Base-by-base conservation (phyloP, 1,140 invertebrate genomes). In the Pseudobourletiella spinata region DNA sequence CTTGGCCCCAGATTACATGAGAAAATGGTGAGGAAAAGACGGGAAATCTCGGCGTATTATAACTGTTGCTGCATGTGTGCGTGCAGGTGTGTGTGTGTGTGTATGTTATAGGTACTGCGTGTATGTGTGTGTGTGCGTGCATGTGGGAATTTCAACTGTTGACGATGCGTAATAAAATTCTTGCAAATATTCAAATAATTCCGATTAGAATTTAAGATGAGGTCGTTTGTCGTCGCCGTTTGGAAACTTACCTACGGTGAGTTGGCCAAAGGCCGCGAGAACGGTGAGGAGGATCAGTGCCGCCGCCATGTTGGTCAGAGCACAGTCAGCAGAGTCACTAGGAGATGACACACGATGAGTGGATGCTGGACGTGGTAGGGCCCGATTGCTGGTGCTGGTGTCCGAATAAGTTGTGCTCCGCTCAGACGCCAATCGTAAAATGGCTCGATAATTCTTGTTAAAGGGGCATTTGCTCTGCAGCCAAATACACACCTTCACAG, bases 381-480 rank as follows among this genome's bases (percentile, higher is more conserved):
- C 11, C 11, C 25, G 3, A 52, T 24, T 52, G 29, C 22, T 48
- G 8, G 4, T 3, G 3, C 24, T 52, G 22, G 4, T 26, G 3
- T 8, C 22, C 3, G 25, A 8, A 11, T 8, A 6, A n/a, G 46
- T 25, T 48, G 46, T 48, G 50, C 6, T 35, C 52, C 3, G 52
- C 22, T 55, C 52, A 55, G 20, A 55, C 30, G 52, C 28, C 11
- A 39, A 39, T 35, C 28, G 52, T 55, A 35, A 55, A 55, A 55
- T 55, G 52, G 29, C 28, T 55, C 28, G 29, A 55, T 55, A 6
- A 35, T 22, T 30, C 29, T 25, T 35, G 8, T 39, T 55, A 55
- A 55, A 32, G 52, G 30, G 30, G 29, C 29, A 28, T 55, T 8
- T 32, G 52, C 52, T 32, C 16, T 52, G 22, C 18, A 8, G 6